Conservation (phyloP, 2,797 vertebrate genomes). For the Fistularia commersonii region DNA sequence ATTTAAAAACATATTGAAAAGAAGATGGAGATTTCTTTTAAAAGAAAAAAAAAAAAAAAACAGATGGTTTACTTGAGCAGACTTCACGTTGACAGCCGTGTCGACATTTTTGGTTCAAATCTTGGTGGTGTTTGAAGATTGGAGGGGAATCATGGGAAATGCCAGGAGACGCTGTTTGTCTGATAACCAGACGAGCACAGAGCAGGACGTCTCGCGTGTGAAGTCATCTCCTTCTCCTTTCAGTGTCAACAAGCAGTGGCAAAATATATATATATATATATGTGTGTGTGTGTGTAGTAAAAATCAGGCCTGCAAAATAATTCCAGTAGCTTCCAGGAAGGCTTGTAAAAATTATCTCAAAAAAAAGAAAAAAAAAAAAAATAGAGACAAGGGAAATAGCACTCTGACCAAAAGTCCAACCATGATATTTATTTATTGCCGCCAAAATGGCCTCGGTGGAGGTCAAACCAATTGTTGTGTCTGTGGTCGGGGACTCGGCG, state of each 20-base stretch:
- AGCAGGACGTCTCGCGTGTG: slow-evolving; percentile 52
- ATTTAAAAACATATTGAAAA: too few relatives aligned
- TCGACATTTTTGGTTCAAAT: slow-evolving; percentile 34
- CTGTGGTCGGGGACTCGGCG: slow-evolving; percentile 31
- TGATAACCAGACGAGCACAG: slow-evolving; percentile 51
- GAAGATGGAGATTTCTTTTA: too few relatives aligned
- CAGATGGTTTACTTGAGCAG: slow-evolving; percentile 8
- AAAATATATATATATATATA: too few relatives aligned
- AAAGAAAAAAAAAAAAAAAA: slow-evolving; percentile 1
- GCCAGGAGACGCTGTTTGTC: slow-evolving; percentile 48
- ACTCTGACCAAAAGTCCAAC: too few relatives aligned
- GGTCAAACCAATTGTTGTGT: slow-evolving; percentile 49
- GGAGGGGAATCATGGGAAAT: slow-evolving; percentile 36
- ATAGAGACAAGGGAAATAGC: slow-evolving; percentile 11
- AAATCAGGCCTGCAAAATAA: slow-evolving; percentile 43
- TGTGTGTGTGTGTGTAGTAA: too few relatives aligned
- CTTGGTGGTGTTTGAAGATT: slow-evolving; percentile 27
- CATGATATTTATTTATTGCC: slow-evolving; percentile 31
- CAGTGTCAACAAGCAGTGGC: slow-evolving; percentile 45
- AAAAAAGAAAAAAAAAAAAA: neutral
- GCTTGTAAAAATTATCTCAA: slow-evolving; percentile 26
- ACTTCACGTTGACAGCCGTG: slow-evolving; percentile 5
- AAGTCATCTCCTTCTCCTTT: slow-evolving; percentile 43
- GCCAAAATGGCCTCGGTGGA: slow-evolving; percentile 45
- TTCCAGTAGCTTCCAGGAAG: slow-evolving; percentile 31